Conservation (phyloP, 2,888 invertebrate species). For the Troilus luridus region DNA sequence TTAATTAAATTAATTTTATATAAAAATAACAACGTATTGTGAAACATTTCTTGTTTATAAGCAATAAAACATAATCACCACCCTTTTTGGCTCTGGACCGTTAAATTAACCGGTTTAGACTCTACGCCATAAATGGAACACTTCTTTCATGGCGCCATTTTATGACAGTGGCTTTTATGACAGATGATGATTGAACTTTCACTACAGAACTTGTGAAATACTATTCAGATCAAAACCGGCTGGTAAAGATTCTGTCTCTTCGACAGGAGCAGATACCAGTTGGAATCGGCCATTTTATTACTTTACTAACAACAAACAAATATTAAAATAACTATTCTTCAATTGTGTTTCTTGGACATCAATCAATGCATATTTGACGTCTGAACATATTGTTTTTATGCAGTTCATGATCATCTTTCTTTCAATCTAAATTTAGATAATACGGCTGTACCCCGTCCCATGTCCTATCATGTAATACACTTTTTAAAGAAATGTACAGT, state of each 20-base stretch:
- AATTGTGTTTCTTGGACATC: neutral
- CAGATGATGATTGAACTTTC: conserved; percentile 6
- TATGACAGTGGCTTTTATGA: neutral
- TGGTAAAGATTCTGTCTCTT: neutral
- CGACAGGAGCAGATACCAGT: neutral
- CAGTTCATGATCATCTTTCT: too few relatives aligned
- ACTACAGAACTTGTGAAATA: neutral
- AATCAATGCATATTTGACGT: neutral
- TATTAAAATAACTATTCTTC: neutral
- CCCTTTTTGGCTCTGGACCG: neutral
- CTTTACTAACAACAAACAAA: too few relatives aligned
- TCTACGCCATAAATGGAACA: neutral
- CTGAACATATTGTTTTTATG: too few relatives aligned
- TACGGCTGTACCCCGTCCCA: too few relatives aligned
- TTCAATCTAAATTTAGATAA: too few relatives aligned
- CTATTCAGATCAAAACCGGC: neutral
- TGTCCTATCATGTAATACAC: too few relatives aligned
- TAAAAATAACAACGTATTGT: too few relatives aligned
- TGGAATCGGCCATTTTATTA: neutral
- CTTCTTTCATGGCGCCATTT: neutral
- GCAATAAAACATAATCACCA: neutral
- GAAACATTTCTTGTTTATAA: too few relatives aligned
- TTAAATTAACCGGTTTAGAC: neutral
- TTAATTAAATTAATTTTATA: too few relatives aligned
- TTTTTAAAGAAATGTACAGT: too few relatives aligned